Base-by-base conservation (phyloP, 2,113 vertebrate genomes). In the Lepisosteus osseus region DNA sequence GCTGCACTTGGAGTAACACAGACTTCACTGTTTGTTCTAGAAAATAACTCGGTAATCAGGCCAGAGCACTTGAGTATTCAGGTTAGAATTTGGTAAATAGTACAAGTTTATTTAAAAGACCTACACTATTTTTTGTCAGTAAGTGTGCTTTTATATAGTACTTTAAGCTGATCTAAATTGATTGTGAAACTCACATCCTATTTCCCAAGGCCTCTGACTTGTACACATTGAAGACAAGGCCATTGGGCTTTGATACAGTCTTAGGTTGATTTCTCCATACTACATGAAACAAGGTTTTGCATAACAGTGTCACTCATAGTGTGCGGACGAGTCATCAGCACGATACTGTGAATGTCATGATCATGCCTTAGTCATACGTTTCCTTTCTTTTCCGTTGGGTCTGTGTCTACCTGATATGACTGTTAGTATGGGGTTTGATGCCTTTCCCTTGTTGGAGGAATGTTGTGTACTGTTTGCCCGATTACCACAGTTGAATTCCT, bases 1-100 rank as follows among this genome's bases (percentile, higher is more conserved):
- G 62, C 29, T 4, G 55, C 3, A 67, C 68, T 73, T 40, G n/a
- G 15, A 47, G 62, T 70, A 47, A 54, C n/a, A 56, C 61, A 54
- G 41, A 65, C 47, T 57, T 61, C 62, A 67, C 54, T 68, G 67
- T 69, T 54, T 63, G 56, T 61, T 68, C 68, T 57, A 69, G 51
- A 61, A 43, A n/a, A 65, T 69, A 75, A 75, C 65, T 75, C 45
- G 72, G 72, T 76, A 71, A 76, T 40, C 13, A 69, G 74, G 67
- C 70, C 65, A 63, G 74, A 56, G 15, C 40, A 67, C 67, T n/a
- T 54, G 63, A 68, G 61, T n/a, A 57, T 57, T 65, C 29, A 13
- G 74, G 68, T 47, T 68, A 76, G 68, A 6, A 76, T 17, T 0
- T 3, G 4, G 72, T 75, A 67, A 67, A 67, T 64, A 44, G 17